Evolutionary conservation across 2,113 vertebrate species (phyloP).

Genomic region (Artemisiospiza belli): DNA sequence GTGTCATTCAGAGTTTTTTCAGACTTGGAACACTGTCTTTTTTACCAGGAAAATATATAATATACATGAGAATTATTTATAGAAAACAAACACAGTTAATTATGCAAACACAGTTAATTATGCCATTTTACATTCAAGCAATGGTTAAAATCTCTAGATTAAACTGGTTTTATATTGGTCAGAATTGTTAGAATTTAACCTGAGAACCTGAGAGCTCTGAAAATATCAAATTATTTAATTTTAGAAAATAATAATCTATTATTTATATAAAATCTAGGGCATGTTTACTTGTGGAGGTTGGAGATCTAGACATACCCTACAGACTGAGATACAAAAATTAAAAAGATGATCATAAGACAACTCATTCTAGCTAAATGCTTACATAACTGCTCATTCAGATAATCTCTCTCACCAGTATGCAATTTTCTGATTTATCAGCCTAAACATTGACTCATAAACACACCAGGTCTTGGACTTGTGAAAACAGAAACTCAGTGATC

Average conservation of each 20-base stretch:
- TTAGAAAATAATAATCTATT: conserved; percentile 37
- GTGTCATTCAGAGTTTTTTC: background rate
- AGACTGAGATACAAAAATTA: background rate
- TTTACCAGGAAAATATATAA: background rate
- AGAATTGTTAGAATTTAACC: background rate
- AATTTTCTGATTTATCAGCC: background rate
- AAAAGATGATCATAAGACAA: background rate
- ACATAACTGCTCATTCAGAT: background rate
- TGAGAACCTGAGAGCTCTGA: background rate
- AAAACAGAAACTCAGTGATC: background rate
- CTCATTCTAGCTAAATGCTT: background rate
- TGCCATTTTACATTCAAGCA: background rate
- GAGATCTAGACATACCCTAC: background rate
- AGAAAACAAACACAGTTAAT: background rate
- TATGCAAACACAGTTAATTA: background rate
- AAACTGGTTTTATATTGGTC: background rate
- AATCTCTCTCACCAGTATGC: background rate
- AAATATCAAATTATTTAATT: background rate
- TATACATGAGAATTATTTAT: background rate
- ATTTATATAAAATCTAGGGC: conserved; percentile 45
- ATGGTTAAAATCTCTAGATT: background rate
- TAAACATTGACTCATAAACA: background rate
- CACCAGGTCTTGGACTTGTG: background rate
- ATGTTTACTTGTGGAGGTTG: background rate
- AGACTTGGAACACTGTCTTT: background rate